A percentile compares a stretch with the other conserved stretches of the same genome.
Evolutionary conservation across 1,140 invertebrate genomes (phyloP).

Genomic region (Brachionus plicatilis): DNA sequence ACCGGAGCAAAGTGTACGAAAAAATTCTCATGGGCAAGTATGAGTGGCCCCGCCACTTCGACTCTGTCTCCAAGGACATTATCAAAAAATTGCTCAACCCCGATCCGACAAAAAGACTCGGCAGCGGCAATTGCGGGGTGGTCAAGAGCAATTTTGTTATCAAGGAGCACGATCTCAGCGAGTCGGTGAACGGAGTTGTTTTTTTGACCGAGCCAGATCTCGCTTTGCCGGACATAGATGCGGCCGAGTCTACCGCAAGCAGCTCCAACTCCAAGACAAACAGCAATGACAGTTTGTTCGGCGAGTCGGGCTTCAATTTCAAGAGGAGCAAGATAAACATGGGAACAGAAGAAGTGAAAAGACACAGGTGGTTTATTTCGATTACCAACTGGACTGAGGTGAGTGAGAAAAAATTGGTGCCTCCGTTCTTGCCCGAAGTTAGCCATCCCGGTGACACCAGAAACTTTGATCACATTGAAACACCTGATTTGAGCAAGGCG

Average conservation of each 20-base stretch:
- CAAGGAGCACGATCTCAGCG: background rate
- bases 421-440: conserved; percentile 12
- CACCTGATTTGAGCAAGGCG: background rate
- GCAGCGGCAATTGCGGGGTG: conserved; percentile 25
- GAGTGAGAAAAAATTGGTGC: background rate
- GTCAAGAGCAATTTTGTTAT: background rate
- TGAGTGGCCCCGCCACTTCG: conserved; percentile 68
- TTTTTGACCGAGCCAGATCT: conserved; percentile 17
- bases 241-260: background rate
- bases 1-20: conserved; percentile 89
- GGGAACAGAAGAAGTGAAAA: conserved; percentile 33
- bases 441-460: conserved; percentile 10
- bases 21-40: conserved; percentile 86
- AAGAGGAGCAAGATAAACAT: background rate
- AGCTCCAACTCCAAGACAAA: background rate
- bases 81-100: conserved; percentile 8
- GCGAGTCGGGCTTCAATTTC: background rate
- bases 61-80: conserved; percentile 13
- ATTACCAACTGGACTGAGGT: conserved; percentile 34
- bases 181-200: background rate
- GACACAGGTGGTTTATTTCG: conserved; percentile 15
- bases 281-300: background rate
- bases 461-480: conserved; percentile 35
- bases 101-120: conserved; percentile 11
- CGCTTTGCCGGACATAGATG: background rate